Base-by-base conservation (phyloP, 2,888 invertebrate species). In the Erebia palarica region DNA sequence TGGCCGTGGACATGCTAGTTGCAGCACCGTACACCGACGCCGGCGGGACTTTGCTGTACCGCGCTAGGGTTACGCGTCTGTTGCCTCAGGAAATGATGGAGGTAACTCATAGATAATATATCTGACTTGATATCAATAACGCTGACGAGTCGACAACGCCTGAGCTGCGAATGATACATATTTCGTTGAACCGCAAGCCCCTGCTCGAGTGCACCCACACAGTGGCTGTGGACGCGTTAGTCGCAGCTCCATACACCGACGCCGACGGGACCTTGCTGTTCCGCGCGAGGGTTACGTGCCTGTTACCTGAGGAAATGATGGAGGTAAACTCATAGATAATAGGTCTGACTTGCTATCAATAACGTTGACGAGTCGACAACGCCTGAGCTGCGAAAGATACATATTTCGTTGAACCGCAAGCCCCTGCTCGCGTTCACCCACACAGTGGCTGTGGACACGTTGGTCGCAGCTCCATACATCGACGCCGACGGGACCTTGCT, bases 221-320 rank as follows among this genome's bases (percentile, higher is more conserved):
- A 0, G 65, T 72, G n/a, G 64, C 36, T 0, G 47, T 68, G 7
- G 78, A 76, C 75, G 77, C 11, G 82, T 83, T 67, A 68, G 71
- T 95, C 66, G 94, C 95, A 0, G 96, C 96, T 1, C 95, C 94
- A 0, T 94, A 91, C 77, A 83, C 86, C 88, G 88, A 91, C 63
- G 82, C 84, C 0, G 77, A 80, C 10, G 78, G 78, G 1, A 83
- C 82, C 3, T 71, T 75, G 53, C 55, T 83, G 44, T 95, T 93
- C 77, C 92, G 97, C 10, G 96, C 95, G 8, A 89, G 92, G 70
- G 90, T 96, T 9, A 74, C 83, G 1, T 78, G 63, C 71, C 84
- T 79, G 75, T 82, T 81, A 81, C 94, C 79, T 67, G 79, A 80
- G 73, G 88, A 87, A 44, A 89, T 85, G 87, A 78, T 88, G 11